phyloP scores from a whole-genome alignment of 2,797 vertebrate genomes.

The Eurystomus glaucurus region DNA sequence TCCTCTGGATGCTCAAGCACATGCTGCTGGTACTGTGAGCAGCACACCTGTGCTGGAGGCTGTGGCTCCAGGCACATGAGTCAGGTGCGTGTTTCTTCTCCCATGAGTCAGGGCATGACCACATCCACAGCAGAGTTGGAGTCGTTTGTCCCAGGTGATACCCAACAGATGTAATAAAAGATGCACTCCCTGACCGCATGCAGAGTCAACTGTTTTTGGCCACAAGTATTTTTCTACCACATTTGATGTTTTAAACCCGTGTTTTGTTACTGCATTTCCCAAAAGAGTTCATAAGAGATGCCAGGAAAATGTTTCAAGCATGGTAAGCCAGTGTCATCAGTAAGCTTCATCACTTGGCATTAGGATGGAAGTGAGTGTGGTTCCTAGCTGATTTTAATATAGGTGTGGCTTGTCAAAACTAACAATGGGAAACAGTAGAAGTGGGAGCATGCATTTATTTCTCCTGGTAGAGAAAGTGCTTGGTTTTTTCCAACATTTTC shows the following conservation, averaged over 20 bases:
- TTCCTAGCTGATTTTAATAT: not conserved
- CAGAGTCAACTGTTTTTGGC: not conserved
- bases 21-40: accelerated
- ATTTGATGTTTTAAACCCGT: not conserved
- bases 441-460: not conserved
- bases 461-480: not conserved
- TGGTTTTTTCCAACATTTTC: not conserved
- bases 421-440: not conserved
- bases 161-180: not conserved
- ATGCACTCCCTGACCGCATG: accelerated
- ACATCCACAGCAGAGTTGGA: not conserved
- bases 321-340: not conserved
- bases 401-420: not conserved
- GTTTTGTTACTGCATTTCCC: not conserved
- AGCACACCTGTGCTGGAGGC: accelerated
- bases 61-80: not conserved
- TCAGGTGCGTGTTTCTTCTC: accelerated
- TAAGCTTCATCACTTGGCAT: not conserved
- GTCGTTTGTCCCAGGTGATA: accelerated
- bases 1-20: not conserved
- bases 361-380: not conserved
- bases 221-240: not conserved
- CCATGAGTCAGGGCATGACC: not conserved
- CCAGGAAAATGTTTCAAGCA: not conserved
- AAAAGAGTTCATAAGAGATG: not conserved